Percentiles rank a stretch among this genome's conserved stretches.
Conservation (phyloP, 2,888 invertebrate genomes). For the Sinodicranocentrus sp. region DNA sequence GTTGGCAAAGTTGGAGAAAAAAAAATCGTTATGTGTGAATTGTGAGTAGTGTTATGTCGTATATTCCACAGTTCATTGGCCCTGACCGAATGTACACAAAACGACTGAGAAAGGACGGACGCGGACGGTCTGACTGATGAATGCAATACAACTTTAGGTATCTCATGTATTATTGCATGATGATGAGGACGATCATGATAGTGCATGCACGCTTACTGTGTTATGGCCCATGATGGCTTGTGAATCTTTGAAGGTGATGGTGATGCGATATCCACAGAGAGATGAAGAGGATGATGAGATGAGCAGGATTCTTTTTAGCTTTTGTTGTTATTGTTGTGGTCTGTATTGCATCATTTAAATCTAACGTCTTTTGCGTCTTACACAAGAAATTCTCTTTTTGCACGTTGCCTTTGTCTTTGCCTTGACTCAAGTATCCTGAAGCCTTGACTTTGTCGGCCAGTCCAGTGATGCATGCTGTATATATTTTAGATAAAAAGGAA, state of each 20-base stretch:
- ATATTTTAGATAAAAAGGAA: constrained; percentile 8
- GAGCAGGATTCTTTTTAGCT: not conserved
- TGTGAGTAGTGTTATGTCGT: constrained; percentile 30
- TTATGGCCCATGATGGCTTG: constrained; percentile 3
- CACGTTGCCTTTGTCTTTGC: constrained; percentile 9
- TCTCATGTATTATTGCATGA: constrained; percentile 15
- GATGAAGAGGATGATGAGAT: constrained; percentile 1
- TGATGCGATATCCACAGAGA: not conserved
- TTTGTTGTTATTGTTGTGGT: constrained; percentile 3
- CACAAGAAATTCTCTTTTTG: not conserved
- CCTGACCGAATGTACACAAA: constrained; percentile 47
- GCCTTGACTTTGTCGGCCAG: constrained; percentile 48
- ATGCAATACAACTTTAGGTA: not conserved
- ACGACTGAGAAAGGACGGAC: constrained; percentile 20
- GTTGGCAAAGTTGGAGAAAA: not conserved
- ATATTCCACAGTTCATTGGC: constrained; percentile 39
- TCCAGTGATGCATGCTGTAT: constrained; percentile 25
- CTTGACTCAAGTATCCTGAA: constrained; percentile 33
- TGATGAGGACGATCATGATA: constrained; percentile 14
- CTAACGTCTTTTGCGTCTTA: not conserved
- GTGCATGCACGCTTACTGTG: not conserved
- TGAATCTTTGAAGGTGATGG: constrained; percentile 29
- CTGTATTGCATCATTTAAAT: constrained; percentile 29
- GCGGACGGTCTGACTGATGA: constrained; percentile 15
- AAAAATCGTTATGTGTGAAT: constrained; percentile 35